A percentile compares a stretch with the other conserved stretches of the same genome.
Conservation (phyloP, 2,888 invertebrate genomes). For the Slavum lentiscoides region DNA sequence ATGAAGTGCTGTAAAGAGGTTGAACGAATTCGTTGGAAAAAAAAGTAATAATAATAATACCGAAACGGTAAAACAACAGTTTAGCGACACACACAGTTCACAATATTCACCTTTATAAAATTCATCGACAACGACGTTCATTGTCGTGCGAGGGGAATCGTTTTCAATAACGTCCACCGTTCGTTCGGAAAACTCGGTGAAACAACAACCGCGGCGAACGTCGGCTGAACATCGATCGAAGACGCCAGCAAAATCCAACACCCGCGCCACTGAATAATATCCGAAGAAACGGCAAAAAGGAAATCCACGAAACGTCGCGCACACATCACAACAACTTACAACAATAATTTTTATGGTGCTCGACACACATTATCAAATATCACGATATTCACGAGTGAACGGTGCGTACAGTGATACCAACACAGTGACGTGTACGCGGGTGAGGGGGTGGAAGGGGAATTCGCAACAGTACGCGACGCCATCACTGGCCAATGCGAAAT, state of each 20-base stretch:
- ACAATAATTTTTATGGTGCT: not conserved
- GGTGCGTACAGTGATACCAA: constrained; percentile 39
- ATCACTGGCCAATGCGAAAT: constrained; percentile 29
- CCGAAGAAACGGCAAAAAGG: not conserved
- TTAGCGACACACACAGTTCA: no score
- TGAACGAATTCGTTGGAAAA: no score
- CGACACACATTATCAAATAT: constrained; percentile 23
- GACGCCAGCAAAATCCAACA: not conserved
- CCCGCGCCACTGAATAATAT: no score
- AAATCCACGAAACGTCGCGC: not conserved
- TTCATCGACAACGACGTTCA: no score
- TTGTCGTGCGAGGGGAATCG: no score
- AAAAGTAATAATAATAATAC: no score
- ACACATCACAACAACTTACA: not conserved
- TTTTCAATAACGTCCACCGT: not conserved
- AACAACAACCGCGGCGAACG: no score
- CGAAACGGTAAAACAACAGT: no score
- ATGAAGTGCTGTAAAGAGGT: no score
- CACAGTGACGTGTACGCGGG: not conserved
- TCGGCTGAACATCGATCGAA: not conserved
- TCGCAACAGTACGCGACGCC: constrained; percentile 31
- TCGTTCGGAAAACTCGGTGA: not conserved
- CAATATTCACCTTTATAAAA: no score
- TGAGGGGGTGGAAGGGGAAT: not conserved
- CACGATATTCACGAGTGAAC: not conserved